Conservation (phyloP, 1,140 invertebrate genomes). For the Elysia chlorotica region DNA sequence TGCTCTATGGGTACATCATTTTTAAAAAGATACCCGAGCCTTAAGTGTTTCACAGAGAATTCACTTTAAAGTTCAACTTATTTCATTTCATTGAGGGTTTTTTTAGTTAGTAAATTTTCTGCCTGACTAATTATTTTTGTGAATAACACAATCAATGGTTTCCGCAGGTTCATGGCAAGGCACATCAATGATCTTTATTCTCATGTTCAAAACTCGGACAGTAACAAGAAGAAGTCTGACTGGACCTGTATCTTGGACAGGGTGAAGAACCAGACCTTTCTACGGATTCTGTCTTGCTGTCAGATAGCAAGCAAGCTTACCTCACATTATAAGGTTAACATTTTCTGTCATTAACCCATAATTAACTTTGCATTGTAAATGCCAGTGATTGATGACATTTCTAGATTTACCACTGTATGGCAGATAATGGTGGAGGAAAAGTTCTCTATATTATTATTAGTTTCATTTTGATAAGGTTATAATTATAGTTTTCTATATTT, state of each 20-base stretch:
- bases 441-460: not conserved
- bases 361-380: too few species aligned
- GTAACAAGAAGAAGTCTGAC: constrained; percentile 28
- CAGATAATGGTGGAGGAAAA: not conserved
- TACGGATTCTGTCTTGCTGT: constrained; percentile 50
- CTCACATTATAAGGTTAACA: constrained; percentile 55
- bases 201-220: constrained; percentile 35
- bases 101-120: too few species aligned
- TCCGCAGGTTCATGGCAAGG: constrained; percentile 50
- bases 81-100: too few species aligned
- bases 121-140: too few species aligned
- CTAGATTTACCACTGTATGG: not conserved
- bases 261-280: constrained; percentile 43
- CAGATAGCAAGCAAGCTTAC: constrained; percentile 56
- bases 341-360: too few species aligned
- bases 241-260: constrained; percentile 41
- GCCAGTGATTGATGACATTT: not conserved
- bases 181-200: constrained; percentile 48
- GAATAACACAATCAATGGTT: too few species aligned
- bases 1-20: too few species aligned
- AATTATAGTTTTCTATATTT: not conserved
- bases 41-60: too few species aligned
- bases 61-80: too few species aligned
- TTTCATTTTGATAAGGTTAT: not conserved
- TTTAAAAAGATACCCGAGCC: too few species aligned